These are phyloP conservation scores for Cranoglanis bouderius DNA, from an alignment of 2,113 vertebrate species.

Conservation along the genomic window DNA sequence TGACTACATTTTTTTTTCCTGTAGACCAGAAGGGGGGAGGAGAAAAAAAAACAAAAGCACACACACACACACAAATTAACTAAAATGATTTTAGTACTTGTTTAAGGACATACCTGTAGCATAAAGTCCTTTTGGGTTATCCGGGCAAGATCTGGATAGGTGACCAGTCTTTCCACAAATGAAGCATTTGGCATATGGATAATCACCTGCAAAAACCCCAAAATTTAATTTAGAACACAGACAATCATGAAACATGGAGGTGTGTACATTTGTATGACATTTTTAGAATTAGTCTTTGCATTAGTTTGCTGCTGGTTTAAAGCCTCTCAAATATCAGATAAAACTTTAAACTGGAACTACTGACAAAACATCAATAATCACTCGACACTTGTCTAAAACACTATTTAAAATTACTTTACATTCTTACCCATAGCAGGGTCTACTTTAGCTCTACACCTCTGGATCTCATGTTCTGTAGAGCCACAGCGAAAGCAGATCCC, in stretches of 20 bases:
- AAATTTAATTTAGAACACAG: not conserved
- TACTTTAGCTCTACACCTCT: slow-evolving; percentile 84
- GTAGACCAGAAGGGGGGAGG: too few species aligned
- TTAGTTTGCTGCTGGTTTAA: not conserved
- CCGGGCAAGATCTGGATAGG: slow-evolving; percentile 87
- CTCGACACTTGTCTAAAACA: not conserved
- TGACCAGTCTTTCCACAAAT: slow-evolving; percentile 93
- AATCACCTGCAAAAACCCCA: slow-evolving; percentile 78
- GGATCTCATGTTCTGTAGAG: slow-evolving; percentile 92
- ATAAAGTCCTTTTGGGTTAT: slow-evolving; percentile 94
- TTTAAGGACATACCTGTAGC: slow-evolving; percentile 74
- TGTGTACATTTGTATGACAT: not conserved
- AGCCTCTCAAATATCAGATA: not conserved
- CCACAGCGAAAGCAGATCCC: slow-evolving; percentile 96
- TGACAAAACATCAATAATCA: not conserved
- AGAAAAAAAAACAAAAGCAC: too few species aligned
- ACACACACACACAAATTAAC: too few species aligned
- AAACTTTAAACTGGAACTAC: not conserved
- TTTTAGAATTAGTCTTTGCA: not conserved
- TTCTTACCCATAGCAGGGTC: slow-evolving; percentile 86
- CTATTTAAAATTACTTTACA: not conserved
- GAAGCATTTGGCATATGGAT: slow-evolving; percentile 95
- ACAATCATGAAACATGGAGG: too few species aligned
- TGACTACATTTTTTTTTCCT: too few species aligned
- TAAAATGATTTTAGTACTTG: not conserved